phyloP scores from a whole-genome alignment of 2,797 vertebrate genomes.

The Peromyscus melanophrys region DNA sequence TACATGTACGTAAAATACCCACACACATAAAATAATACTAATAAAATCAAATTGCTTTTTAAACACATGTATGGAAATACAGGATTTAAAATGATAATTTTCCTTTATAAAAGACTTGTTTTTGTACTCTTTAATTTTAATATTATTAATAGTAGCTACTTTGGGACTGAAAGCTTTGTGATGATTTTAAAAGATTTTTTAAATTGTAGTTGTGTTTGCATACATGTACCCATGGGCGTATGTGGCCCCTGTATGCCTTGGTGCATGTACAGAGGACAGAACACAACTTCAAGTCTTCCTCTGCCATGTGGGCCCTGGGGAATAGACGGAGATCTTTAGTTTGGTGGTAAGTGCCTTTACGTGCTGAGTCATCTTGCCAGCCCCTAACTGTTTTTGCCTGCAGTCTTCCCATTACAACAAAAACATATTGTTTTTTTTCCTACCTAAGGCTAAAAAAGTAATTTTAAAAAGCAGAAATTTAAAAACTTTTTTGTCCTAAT shows the following conservation, averaged over 20 bases:
- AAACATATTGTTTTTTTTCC: background rate
- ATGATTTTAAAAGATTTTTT: background rate
- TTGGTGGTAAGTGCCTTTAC: background rate
- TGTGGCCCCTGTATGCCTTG: background rate
- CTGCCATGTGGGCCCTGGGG: background rate
- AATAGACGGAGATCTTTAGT: background rate
- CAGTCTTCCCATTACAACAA: slow-evolving; percentile 33
- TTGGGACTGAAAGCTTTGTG: slow-evolving; percentile 18
- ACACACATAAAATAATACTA: background rate
- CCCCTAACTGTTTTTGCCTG: background rate
- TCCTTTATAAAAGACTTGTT: slow-evolving; percentile 33
- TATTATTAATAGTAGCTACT: background rate
- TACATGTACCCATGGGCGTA: background rate
- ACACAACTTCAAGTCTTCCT: background rate
- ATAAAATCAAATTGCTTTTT: slow-evolving; percentile 40
- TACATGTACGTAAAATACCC: background rate
- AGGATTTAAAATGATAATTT: slow-evolving; percentile 38
- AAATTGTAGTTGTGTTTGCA: background rate
- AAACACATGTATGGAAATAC: slow-evolving; percentile 4
- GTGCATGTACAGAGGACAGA: background rate
- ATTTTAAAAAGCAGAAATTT: slow-evolving; percentile 29
- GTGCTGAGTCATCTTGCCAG: background rate
- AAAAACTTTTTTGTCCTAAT: background rate
- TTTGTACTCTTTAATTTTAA: slow-evolving; percentile 50
- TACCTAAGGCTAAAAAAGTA: slow-evolving; percentile 34